phyloP scores from a whole-genome alignment of 2,888 invertebrate genomes.

The Argynnis bischoffii region DNA sequence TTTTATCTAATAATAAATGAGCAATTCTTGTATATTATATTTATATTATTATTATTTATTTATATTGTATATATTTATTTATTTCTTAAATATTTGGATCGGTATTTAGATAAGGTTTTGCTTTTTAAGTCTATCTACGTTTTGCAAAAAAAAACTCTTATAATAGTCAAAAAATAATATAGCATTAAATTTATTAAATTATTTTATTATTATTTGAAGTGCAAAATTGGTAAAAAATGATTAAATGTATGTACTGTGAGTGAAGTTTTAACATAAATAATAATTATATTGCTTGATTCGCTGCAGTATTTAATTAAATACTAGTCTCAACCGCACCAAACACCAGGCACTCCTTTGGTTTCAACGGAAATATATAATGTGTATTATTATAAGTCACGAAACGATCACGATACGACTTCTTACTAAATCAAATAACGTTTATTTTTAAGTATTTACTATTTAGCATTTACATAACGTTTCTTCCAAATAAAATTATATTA shows the following conservation, averaged over 20 bases:
- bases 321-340: slow-evolving; percentile 49
- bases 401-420: slow-evolving; percentile 13
- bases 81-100: too few species aligned
- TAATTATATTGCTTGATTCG: slow-evolving; percentile 42
- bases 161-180: too few species aligned
- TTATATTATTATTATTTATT: too few species aligned
- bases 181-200: background rate
- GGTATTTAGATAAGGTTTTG: too few species aligned
- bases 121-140: too few species aligned
- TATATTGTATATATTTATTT: too few species aligned
- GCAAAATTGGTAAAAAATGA: background rate
- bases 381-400: slow-evolving; percentile 18
- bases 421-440: background rate
- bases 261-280: slow-evolving; percentile 7
- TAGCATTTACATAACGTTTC: too few species aligned
- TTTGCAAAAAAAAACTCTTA: too few species aligned
- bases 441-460: too few species aligned
- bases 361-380: slow-evolving; percentile 49
- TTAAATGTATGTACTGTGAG: background rate
- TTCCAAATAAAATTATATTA: too few species aligned
- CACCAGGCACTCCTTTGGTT: slow-evolving; percentile 52
- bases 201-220: background rate
- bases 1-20: too few species aligned
- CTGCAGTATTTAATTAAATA: slow-evolving; percentile 52
- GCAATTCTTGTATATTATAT: too few species aligned